These are phyloP conservation scores for Nemopilema nomurai DNA, from an alignment of 30 jellyfish, hydroid and myxozoan species.

Conservation along the genomic window DNA sequence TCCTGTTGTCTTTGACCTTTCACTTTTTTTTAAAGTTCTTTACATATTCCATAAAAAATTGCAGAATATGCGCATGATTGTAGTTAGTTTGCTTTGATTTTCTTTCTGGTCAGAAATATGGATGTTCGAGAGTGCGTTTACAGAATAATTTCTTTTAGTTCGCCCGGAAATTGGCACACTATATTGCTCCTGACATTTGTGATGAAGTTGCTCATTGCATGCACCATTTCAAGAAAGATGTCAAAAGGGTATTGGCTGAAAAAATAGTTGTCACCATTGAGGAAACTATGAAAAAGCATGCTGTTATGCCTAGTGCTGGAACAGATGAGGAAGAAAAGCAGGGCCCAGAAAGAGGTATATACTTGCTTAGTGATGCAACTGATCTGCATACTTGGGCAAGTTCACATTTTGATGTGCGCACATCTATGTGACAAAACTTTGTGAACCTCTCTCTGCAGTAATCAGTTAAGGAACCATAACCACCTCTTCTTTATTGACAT, in stretches of 20 bases:
- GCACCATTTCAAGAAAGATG: slow-evolving; percentile 37
- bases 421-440: too few species aligned
- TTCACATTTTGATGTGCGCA: too few species aligned
- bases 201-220: slow-evolving; percentile 72
- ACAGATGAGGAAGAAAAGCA: not conserved
- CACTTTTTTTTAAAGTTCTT: too few species aligned
- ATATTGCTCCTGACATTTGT: slow-evolving; percentile 64
- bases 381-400: not conserved
- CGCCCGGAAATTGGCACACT: slow-evolving; percentile 37
- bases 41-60: too few species aligned
- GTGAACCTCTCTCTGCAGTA: too few species aligned
- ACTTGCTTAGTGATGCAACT: not conserved
- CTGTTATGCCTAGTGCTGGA: not conserved
- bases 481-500: not conserved
- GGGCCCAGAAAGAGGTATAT: not conserved
- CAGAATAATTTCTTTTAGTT: slow-evolving; percentile 1
- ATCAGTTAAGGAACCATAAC: too few species aligned
- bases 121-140: too few species aligned
- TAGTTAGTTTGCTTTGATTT: too few species aligned
- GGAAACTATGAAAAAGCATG: not conserved
- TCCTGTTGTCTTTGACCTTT: too few species aligned
- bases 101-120: too few species aligned
- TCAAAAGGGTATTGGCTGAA: slow-evolving; percentile 20
- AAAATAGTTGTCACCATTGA: slow-evolving; percentile 34
- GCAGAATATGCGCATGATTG: too few species aligned